Conservation (phyloP, 2,797 vertebrate species). For the Alcedo atthis region DNA sequence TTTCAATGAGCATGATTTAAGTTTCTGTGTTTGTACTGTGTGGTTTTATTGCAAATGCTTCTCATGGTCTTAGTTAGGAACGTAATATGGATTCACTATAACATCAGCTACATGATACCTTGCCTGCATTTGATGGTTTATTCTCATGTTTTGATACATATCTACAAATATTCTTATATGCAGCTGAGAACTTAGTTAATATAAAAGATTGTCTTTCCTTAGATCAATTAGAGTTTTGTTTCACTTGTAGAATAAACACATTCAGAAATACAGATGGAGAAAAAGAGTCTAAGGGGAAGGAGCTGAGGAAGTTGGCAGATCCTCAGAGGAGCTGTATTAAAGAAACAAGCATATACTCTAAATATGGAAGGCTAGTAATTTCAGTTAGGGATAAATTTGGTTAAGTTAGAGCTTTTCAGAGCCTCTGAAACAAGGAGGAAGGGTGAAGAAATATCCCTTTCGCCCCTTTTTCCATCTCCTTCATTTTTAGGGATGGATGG, state of each 20-base stretch:
- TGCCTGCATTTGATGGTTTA: conserved; percentile 34
- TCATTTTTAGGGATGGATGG: not conserved
- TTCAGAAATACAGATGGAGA: not conserved
- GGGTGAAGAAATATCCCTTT: not conserved
- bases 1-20: conserved; percentile 32
- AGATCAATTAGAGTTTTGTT: conserved; percentile 27
- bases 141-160: conserved; percentile 35
- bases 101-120: not conserved
- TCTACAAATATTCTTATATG: not conserved
- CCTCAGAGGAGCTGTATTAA: not conserved
- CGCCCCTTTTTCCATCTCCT: not conserved
- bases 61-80: conserved; percentile 36
- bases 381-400: not conserved
- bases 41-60: conserved; percentile 51
- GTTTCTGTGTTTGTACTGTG: conserved; percentile 51
- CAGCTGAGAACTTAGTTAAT: not conserved
- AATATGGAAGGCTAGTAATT: not conserved
- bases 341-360: conserved; percentile 1
- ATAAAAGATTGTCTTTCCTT: not conserved
- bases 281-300: conserved; percentile 11
- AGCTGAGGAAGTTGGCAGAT: not conserved
- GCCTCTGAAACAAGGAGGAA: not conserved
- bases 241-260: conserved; percentile 32
- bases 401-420: not conserved
- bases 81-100: conserved; percentile 12